Base-by-base conservation (phyloP, 2,113 vertebrate genomes). In the Smithornis capensis region DNA sequence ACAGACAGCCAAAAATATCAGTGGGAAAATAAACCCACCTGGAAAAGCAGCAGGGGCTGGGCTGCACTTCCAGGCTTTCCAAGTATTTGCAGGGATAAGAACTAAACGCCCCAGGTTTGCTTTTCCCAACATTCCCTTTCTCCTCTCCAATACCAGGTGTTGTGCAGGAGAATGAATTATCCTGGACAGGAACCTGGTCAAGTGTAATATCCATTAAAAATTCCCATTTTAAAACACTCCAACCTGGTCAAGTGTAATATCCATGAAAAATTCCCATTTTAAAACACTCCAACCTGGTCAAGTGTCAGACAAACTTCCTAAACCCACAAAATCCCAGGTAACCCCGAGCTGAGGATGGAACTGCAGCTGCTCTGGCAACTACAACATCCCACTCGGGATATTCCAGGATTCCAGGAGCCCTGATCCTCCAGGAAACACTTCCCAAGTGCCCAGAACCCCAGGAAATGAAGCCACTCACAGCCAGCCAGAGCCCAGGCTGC, bases 261-360 rank as follows among this genome's bases (percentile, higher is more conserved):
- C 13, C 9, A 40, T 40, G 13, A 40, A 40, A 40, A 10, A 40
- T 40, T 40, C 40, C 13, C 40, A 6, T 22, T 78, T 83, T 18
- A 12, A 65, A 53, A 12, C 1, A 1, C 15, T 4, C 23, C 31
- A 19, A 4, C 42, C 14, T 44, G 42, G 42, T 6, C 42, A 25
- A 24, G 49, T 1, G 0, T n/a, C n/a, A 31, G 24, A 27, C 5
- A 21, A 50, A 49, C 3, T 2, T 3, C 33, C 67, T 4, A 3
- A 9, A 33, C 31, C 53, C 19, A 8, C 16, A 25, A 40, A 24
- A 5, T n/a, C 38, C 25, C 8, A 17, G 52, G 23, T 3, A 5
- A 50, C 12, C 16, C 3, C 1, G 19, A 4, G 67, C 33, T 16
- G 33, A n/a, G 79, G 70, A 5, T 14, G 57, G 21, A 14, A 29